phyloP scores from a whole-genome alignment of 1,140 invertebrate genomes.

The Lordiphosa clarofinis region DNA sequence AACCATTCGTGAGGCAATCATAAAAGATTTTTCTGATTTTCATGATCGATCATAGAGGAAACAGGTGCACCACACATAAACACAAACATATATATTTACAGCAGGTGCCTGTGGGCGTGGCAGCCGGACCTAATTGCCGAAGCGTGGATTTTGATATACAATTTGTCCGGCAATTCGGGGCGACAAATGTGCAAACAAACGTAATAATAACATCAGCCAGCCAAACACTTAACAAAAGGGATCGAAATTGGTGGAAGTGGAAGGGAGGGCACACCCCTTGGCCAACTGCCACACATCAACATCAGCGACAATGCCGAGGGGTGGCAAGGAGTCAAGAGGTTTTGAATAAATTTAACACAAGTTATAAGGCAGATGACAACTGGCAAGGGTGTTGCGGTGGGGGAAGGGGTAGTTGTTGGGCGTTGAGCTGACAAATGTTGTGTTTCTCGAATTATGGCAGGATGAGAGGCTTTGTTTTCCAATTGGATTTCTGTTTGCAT shows the following conservation, averaged over 20 bases:
- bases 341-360: constrained; percentile 75
- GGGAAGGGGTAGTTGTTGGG: constrained; percentile 1
- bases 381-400: background rate
- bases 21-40: background rate
- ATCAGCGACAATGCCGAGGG: constrained; percentile 28
- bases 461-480: constrained; percentile 51
- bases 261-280: constrained; percentile 43
- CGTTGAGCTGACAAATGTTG: constrained; percentile 58
- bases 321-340: constrained; percentile 64
- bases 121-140: constrained; percentile 51
- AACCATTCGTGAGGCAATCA: too few species aligned
- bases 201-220: constrained; percentile 69
- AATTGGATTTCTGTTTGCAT: constrained; percentile 70
- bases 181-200: constrained; percentile 75
- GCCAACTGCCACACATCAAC: constrained; percentile 47
- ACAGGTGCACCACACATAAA: constrained; percentile 27
- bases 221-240: constrained; percentile 55
- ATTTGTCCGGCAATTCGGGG: constrained; percentile 54
- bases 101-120: constrained; percentile 56
- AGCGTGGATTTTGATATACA: constrained; percentile 56
- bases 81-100: too few species aligned
- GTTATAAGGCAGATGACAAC: constrained; percentile 64
- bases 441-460: constrained; percentile 21
- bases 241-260: constrained; percentile 21
- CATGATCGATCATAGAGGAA: background rate